Conservation (phyloP, 1,140 invertebrate genomes). For the Heterodera schachtii region DNA sequence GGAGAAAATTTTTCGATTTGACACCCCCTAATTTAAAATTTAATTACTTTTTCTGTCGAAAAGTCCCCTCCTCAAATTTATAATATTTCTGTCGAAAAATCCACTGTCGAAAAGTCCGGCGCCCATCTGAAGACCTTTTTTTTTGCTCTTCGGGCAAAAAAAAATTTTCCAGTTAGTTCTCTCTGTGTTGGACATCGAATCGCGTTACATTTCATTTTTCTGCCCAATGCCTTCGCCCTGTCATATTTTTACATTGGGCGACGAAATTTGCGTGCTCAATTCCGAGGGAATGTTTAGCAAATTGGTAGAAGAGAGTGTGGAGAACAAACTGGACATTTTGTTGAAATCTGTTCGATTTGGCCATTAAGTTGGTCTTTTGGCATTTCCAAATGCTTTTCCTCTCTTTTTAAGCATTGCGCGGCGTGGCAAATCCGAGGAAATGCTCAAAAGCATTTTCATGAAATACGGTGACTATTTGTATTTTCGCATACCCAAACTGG, state of each 20-base stretch:
- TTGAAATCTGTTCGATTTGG: conserved; percentile 59
- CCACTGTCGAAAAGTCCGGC: too few relatives aligned
- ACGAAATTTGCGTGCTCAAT: conserved; percentile 46
- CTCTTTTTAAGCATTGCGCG: conserved; percentile 57
- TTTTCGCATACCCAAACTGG: not conserved
- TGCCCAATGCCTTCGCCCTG: conserved; percentile 54
- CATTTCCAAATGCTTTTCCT: not conserved
- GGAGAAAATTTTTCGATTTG: too few relatives aligned
- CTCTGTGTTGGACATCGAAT: conserved; percentile 58
- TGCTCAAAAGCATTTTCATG: conserved; percentile 47
- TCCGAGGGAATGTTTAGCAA: conserved; percentile 46
- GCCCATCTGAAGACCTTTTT: too few relatives aligned
- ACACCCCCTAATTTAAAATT: too few relatives aligned
- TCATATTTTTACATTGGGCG: conserved; percentile 45
- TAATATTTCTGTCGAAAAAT: too few relatives aligned
- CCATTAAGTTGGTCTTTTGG: conserved; percentile 47
- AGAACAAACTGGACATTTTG: conserved; percentile 58
- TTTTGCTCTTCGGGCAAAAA: too few relatives aligned
- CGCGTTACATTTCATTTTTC: conserved; percentile 58
- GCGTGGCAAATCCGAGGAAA: conserved; percentile 40
- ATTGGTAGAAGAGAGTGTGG: conserved; percentile 56
- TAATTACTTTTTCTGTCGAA: too few relatives aligned
- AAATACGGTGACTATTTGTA: conserved; percentile 65
- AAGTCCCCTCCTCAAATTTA: too few relatives aligned
- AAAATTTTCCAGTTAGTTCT: too few relatives aligned